Percentiles rank a stretch among this genome's conserved stretches.
Conservation (phyloP, 2,888 invertebrate genomes). For the Ectobius pallidus region DNA sequence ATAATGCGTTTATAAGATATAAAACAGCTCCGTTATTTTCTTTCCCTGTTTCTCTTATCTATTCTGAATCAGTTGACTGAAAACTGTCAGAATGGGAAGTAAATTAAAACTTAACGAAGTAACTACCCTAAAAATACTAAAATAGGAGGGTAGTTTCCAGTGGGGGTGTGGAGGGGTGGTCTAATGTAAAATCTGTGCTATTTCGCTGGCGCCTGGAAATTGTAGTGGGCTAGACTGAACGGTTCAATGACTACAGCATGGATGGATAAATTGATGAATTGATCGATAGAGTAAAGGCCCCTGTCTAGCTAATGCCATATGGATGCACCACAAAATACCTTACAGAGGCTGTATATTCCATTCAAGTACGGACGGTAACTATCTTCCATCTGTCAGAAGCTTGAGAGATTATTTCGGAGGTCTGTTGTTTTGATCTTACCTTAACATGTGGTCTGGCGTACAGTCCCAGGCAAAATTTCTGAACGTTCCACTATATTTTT, state of each 20-base stretch:
- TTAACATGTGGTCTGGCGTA: background rate
- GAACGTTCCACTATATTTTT: no score
- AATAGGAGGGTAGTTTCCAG: background rate
- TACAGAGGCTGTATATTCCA: background rate
- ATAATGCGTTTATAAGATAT: no score
- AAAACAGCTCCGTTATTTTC: no score
- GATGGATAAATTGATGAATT: background rate
- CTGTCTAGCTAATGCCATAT: slow-evolving; percentile 3
- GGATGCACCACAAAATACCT: slow-evolving; percentile 1
- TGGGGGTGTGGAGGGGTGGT: background rate
- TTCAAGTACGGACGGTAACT: background rate
- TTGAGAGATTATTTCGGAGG: background rate
- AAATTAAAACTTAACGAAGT: no score
- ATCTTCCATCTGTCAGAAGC: background rate
- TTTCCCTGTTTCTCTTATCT: no score
- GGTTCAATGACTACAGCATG: no score
- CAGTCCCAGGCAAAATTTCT: background rate
- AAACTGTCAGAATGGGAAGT: no score
- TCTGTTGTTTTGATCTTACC: background rate
- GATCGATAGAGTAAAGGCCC: background rate
- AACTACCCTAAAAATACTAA: no score
- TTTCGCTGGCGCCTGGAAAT: background rate
- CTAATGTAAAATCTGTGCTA: background rate
- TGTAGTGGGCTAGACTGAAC: no score
- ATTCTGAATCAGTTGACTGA: no score